Evolutionary conservation across 2,888 invertebrate genomes (phyloP), one percentile per base, ranked within the genome.

Genomic region (Nomada fabriciana): DNA sequence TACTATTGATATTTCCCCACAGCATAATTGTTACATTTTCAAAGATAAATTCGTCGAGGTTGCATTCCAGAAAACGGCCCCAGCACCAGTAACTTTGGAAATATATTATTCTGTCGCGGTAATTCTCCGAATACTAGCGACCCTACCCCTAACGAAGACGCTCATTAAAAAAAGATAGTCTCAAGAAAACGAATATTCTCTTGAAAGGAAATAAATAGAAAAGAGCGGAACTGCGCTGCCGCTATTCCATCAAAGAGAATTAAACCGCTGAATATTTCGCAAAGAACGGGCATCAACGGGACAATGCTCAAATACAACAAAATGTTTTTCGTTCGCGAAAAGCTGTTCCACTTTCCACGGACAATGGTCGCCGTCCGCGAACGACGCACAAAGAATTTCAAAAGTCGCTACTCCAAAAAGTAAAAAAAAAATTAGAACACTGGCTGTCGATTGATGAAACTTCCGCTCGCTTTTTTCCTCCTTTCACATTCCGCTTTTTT

Each of bases 281-380:
- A 5, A 43, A 43, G n/a, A 23, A 11, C 9, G 5, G 2, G 18
- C 20, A 42, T 23, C 20, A 11, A 43, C 42, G 53, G 23, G 4
- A 10, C 68, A 57, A 53, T 55, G 20, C 55, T 55, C 43, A 43
- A 43, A 53, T 2, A 53, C 15, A 52, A n/a, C 23, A 7, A 25
- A 2, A 47, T 23, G 5, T 57, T 42, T 9, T 10, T 18, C 20
- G n/a, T 15, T 43, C 43, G 1, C 18, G 15, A 20, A 71, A 61
- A 50, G 15, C 52, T 63, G 63, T 10, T 25, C 71, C 52, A 63
- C n/a, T 63, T 63, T 53, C 2, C 63, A 7, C 20, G 73, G 15
- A 73, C 64, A 73, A 65, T 73, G 7, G 29, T 43, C 65, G 20
- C 11, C 15, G 29, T 11, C 29, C 60, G 60, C 13, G 11, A 13